Base-by-base conservation (phyloP, 30 jellyfish, hydroid and myxozoan species). In the Hydra vulgaris region DNA sequence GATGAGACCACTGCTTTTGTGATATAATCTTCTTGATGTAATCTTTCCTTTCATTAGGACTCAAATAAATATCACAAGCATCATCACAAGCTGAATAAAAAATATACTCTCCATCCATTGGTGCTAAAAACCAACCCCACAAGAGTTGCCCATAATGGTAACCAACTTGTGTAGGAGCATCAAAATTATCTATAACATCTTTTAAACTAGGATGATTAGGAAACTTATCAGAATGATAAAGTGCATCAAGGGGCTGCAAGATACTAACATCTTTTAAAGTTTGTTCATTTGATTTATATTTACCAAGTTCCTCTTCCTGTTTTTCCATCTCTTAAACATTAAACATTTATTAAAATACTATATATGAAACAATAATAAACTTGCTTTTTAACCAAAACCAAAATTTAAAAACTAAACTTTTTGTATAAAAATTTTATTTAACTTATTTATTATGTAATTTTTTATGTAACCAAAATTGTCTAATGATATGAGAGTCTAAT, bases 41-140 rank as follows among this genome's bases (percentile, higher is more conserved):
- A 70, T 92, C 98, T 81, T 92, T 92, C 27, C 98, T 96, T 75
- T 92, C 95, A 69, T 92, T 96, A 5, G 98, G 98, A 73, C 96
- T 87, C 86, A 92, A 69, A 66, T 87, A 92, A 0, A 92, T 79
- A 72, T 92, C 98, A 61, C 98, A 92, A 61, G 95, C 98, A 81
- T 92, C 98, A 53, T 92, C 98, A 66, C 98, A 92, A 0, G 98
- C 95, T 55, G 95, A 85, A 83, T 82, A 92, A 71, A 92, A 92
- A 7, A 91, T 87, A 80, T 92, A 92, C 73, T 87, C 96, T 19
- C 98, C 98, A 72, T 92, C 98, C 96, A 86, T 72, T 0, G 98
- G 98, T 18, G 98, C 96, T 5, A 92, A 68, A 74, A 92, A 92
- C 98, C 98, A 92, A 0, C 98, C 98, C 98, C 98, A 92, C 54